These are phyloP conservation scores for Troilus luridus DNA, from an alignment of 2,888 invertebrate species.

Conservation along the genomic window DNA sequence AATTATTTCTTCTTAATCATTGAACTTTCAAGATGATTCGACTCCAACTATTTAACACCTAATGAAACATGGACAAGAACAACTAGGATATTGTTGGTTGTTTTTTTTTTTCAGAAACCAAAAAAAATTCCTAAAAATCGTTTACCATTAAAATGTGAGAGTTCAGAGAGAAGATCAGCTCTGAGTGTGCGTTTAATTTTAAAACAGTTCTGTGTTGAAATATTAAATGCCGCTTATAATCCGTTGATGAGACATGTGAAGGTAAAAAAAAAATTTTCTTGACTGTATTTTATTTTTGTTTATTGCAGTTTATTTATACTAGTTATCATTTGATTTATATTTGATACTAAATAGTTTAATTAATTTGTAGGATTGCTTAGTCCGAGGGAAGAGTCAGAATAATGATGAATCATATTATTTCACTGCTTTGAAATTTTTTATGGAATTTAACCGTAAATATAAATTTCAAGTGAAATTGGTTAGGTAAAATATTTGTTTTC, in stretches of 20 bases:
- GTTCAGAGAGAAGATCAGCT: constrained; percentile 84
- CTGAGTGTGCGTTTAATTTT: constrained; percentile 90
- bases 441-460: constrained; percentile 95
- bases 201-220: constrained; percentile 95
- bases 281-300: not conserved
- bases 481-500: constrained; percentile 74
- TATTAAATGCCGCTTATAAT: constrained; percentile 93
- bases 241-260: constrained; percentile 90
- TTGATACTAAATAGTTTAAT: constrained; percentile 24
- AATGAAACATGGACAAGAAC: no score
- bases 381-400: constrained; percentile 75
- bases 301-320: no score
- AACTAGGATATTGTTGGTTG: constrained; percentile 52
- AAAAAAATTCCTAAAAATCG: constrained; percentile 84
- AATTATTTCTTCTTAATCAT: no score
- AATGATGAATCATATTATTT: constrained; percentile 95
- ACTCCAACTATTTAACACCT: no score
- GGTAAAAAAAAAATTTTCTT: constrained; percentile 69
- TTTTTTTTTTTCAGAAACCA: constrained; percentile 70
- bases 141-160: constrained; percentile 77
- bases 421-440: constrained; percentile 95
- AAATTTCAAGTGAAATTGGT: constrained; percentile 90
- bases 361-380: constrained; percentile 69
- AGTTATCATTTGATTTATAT: not conserved
- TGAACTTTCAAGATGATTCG: no score